Conservation (phyloP, 1,140 invertebrate genomes). For the Vanessa tameamea region DNA sequence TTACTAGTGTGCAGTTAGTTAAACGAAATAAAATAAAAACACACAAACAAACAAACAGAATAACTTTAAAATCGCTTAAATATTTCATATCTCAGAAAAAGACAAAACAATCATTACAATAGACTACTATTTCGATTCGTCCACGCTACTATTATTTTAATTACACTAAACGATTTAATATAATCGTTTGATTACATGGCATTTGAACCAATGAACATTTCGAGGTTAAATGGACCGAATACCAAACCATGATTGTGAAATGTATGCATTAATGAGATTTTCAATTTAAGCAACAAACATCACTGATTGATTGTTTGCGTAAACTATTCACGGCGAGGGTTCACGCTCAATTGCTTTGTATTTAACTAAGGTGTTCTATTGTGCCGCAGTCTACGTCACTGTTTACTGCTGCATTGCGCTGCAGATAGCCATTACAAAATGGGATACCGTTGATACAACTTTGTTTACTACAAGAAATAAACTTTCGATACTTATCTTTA, state of each 20-base stretch:
- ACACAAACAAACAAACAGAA: no score
- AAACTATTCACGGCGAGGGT: neutral
- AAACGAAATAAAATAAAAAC: no score
- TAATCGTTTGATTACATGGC: no score
- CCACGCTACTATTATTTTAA: no score
- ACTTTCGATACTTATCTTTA: neutral
- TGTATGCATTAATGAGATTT: neutral
- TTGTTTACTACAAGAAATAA: neutral
- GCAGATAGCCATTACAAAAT: constrained; percentile 16
- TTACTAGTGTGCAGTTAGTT: no score
- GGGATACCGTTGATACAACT: neutral
- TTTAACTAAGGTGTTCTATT: constrained; percentile 28
- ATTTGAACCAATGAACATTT: neutral
- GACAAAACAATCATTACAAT: no score
- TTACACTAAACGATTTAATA: no score
- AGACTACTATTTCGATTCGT: no score
- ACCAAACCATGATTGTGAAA: neutral
- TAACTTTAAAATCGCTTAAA: neutral
- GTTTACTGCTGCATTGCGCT: constrained; percentile 25
- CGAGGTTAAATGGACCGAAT: neutral
- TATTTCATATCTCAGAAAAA: no score
- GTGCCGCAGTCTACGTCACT: constrained; percentile 35
- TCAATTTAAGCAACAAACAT: constrained; percentile 2
- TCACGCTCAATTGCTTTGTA: constrained; percentile 7
- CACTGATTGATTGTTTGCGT: neutral